Evolutionary conservation across 2,888 invertebrate genomes (phyloP), one percentile per base, ranked within the genome.

Genomic region (Caradrina kadenii): DNA sequence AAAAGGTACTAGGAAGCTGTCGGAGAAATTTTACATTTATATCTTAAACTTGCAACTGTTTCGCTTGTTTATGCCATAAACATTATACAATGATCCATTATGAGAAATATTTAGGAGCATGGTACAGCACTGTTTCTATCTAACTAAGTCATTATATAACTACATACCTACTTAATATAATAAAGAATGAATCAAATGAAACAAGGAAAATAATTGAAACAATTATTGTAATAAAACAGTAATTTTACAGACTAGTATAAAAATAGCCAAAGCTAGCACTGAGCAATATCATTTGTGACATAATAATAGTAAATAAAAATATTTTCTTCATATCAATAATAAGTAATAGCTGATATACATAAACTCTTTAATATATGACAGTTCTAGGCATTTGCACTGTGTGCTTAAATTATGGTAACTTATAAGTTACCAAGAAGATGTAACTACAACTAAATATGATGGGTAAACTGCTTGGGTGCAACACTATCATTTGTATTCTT

Each of bases 211-310:
- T 87, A 86, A 87, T 90, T 88, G 88, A 93, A 93, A 94, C 92
- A 93, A 87, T 87, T 89, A 85, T 87, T 93, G 89, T 92, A 93
- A 89, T 93, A 87, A 89, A 93, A 94, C 89, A 91, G 86, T 91
- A 90, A 89, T 88, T 86, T 87, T 88, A 87, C 90, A 95, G 95
- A 95, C 95, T 95, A 95, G 95, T 95, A 94, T 90, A 95, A 95
- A 95, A 95, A 93, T 94, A 94, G 93, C 93, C 92, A 93, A 93
- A 91, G 93, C 93, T 93, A 92, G 89, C 90, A 93, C 90, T 94
- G 95, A 95, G 93, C 94, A 94, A 92, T 85, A 86, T 87, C 79
- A 80, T 93, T 94, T 94, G 94, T 93, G 94, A 94, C 92, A 85
- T 80, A 87, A 85, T 87, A 85, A 86, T 86, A 65, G 79, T 82